These are phyloP conservation scores for Tribolium madens DNA, from an alignment of 1,140 invertebrate genomes.

Conservation along the genomic window DNA sequence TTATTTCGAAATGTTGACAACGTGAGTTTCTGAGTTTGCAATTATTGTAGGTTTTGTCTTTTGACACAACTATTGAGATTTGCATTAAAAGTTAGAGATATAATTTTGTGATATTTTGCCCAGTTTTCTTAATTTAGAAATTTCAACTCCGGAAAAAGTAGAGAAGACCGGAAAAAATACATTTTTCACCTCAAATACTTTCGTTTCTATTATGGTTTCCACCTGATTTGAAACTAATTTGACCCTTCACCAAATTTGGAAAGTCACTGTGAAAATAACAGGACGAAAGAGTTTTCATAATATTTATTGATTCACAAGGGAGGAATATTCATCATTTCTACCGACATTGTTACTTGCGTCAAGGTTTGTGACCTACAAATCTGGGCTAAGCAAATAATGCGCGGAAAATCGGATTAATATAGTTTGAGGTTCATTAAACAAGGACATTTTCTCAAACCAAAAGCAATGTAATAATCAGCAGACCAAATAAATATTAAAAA, in stretches of 20 bases:
- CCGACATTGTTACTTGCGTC: no score
- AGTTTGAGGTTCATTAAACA: not conserved
- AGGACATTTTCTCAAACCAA: not conserved
- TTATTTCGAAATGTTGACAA: not conserved
- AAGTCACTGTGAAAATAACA: not conserved
- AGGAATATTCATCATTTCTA: no score
- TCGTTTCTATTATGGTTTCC: not conserved
- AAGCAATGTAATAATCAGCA: not conserved
- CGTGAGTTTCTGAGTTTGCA: not conserved
- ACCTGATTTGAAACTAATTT: not conserved
- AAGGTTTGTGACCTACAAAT: no score
- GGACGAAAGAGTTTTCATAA: not conserved
- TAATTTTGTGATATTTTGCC: no score
- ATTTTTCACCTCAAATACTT: no score
- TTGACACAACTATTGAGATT: no score
- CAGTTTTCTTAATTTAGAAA: no score
- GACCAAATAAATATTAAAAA: no score
- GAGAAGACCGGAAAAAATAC: no score
- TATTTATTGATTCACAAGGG: no score
- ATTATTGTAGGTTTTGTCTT: not conserved
- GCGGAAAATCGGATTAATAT: not conserved
- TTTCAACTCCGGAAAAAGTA: no score
- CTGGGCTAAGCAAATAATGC: not conserved
- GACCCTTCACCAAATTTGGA: not conserved
- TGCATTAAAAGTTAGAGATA: no score